These are phyloP conservation scores for Phorcus lineatus DNA, from an alignment of 2,888 invertebrate species.

Conservation along the genomic window DNA sequence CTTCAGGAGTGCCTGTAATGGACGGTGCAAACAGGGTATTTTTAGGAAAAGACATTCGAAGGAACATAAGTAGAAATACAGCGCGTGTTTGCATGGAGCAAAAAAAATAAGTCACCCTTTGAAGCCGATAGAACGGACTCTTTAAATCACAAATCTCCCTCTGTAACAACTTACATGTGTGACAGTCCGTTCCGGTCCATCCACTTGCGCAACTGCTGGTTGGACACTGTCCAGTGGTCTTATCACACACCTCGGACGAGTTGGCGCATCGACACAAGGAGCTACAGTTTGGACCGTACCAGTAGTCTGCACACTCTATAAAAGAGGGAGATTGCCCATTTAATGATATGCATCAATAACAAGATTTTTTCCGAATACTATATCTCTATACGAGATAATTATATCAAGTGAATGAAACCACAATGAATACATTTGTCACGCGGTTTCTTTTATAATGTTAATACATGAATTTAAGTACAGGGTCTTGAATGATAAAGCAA, in stretches of 20 bases:
- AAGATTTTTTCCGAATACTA: too few species aligned
- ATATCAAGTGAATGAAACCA: too few species aligned
- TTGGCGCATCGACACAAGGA: background rate
- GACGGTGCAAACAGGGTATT: too few species aligned
- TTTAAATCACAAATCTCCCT: background rate
- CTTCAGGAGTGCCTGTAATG: too few species aligned
- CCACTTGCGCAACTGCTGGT: background rate
- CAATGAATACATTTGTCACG: too few species aligned
- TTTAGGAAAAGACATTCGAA: too few species aligned
- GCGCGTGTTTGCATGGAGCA: too few species aligned
- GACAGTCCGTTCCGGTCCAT: background rate
- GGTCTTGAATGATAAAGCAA: too few species aligned
- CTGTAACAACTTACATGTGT: background rate
- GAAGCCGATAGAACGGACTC: background rate
- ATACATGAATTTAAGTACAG: too few species aligned
- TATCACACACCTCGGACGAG: background rate
- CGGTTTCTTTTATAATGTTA: too few species aligned
- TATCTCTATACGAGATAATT: too few species aligned
- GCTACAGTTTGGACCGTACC: background rate
- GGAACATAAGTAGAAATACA: background rate
- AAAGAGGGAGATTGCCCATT: background rate
- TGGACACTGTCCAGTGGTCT: background rate
- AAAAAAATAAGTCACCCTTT: too few species aligned
- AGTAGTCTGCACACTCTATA: slow-evolving; percentile 4
- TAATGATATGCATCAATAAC: background rate